phyloP scores from a whole-genome alignment of 1,140 invertebrate genomes.

The Cataglyphis hispanica region DNA sequence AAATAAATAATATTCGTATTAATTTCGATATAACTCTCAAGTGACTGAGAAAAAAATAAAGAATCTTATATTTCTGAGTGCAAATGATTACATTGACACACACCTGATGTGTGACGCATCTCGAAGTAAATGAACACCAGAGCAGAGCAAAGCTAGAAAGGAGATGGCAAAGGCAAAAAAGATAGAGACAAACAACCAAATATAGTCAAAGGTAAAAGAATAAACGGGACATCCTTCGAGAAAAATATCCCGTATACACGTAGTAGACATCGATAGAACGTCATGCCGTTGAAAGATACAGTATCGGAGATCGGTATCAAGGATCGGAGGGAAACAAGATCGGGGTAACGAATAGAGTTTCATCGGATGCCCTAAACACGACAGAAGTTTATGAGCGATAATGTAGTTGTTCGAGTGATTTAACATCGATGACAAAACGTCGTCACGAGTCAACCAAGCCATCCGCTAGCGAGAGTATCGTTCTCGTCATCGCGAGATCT shows the following conservation, averaged over 20 bases:
- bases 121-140: conserved; percentile 48
- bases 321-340: conserved; percentile 19
- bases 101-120: conserved; percentile 10
- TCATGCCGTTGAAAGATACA: conserved; percentile 54
- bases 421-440: conserved; percentile 22
- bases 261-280: conserved; percentile 47
- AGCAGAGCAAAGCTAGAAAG: conserved; percentile 53
- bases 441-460: not conserved
- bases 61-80: conserved; percentile 13
- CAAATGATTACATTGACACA: conserved; percentile 17
- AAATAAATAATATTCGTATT: not conserved
- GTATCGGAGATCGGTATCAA: conserved; percentile 41
- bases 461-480: not conserved
- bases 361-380: conserved; percentile 3
- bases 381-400: conserved; percentile 15
- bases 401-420: conserved; percentile 5
- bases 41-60: not conserved
- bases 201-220: conserved; percentile 24
- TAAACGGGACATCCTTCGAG: conserved; percentile 4
- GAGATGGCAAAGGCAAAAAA: conserved; percentile 46
- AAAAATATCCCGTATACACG: not conserved
- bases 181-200: conserved; percentile 45
- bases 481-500: conserved; percentile 1
- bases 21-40: not conserved
- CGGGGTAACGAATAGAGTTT: conserved; percentile 50